phyloP scores from a whole-genome alignment of 2,888 invertebrate species.

The Synergus laeviventris region DNA sequence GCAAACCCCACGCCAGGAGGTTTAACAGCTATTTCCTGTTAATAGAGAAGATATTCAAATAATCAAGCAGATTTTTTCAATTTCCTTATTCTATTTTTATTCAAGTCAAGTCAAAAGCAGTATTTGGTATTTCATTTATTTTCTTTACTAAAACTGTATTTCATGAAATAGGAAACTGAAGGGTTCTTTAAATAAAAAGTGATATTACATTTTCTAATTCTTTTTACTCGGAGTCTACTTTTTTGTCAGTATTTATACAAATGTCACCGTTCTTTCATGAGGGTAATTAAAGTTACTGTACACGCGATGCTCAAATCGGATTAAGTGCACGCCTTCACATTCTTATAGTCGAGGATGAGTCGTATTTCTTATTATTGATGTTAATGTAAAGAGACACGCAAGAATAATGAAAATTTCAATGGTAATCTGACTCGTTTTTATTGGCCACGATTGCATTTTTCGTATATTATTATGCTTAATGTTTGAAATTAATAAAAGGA shows the following conservation, averaged over 20 bases:
- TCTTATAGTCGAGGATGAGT: slow-evolving; percentile 3
- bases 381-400: slow-evolving; percentile 25
- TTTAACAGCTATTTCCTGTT: slow-evolving; percentile 33
- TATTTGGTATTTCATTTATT: not conserved
- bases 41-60: slow-evolving; percentile 1
- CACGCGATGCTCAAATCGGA: slow-evolving; percentile 19
- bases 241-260: not conserved
- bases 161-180: no score
- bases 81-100: slow-evolving; percentile 4
- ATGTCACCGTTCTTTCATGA: not conserved
- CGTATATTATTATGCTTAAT: not conserved
- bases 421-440: not conserved
- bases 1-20: not conserved
- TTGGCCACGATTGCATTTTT: slow-evolving; percentile 12
- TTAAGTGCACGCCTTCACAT: slow-evolving; percentile 18
- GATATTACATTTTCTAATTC: not conserved
- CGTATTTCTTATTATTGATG: not conserved
- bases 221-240: not conserved
- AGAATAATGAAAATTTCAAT: not conserved
- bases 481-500: no score
- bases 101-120: not conserved
- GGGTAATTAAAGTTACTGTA: slow-evolving; percentile 16
- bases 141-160: no score
- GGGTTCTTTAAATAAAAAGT: not conserved
- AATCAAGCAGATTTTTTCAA: not conserved